A percentile compares a stretch with the other conserved stretches of the same genome.
phyloP scores from a whole-genome alignment of 2,113 vertebrate species.

The Sinocyclocheilus maitianheensis region DNA sequence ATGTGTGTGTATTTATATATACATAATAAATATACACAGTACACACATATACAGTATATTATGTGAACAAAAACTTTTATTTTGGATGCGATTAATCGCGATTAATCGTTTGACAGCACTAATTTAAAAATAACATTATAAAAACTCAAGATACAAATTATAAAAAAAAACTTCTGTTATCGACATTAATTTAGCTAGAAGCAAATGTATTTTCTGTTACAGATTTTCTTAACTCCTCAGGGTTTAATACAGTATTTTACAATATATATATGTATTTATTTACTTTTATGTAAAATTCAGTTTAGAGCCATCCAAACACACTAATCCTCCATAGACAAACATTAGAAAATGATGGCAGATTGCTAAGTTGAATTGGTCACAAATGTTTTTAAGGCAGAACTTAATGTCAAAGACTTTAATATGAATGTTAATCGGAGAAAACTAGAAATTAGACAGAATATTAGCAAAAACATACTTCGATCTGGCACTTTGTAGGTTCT shows the following conservation, averaged over 20 bases:
- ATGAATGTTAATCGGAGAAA: background rate
- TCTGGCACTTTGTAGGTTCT: conserved; percentile 92
- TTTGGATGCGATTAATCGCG: no score
- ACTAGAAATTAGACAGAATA: background rate
- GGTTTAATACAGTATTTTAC: background rate
- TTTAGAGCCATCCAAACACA: background rate
- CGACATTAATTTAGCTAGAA: background rate
- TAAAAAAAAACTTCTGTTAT: background rate
- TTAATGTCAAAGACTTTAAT: background rate
- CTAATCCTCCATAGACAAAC: background rate
- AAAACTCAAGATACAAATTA: background rate
- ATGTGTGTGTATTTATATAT: no score
- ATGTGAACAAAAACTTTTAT: no score
- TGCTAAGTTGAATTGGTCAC: background rate
- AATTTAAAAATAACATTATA: background rate
- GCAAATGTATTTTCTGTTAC: background rate
- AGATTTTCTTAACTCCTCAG: background rate
- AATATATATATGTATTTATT: no score
- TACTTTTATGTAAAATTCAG: background rate
- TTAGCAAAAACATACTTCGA: conserved; percentile 82
- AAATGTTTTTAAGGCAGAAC: background rate
- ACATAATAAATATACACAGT: no score
- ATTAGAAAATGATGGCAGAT: background rate
- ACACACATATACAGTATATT: no score
- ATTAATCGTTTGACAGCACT: no score